A percentile compares a stretch with the other conserved stretches of the same genome.
Conservation (phyloP, 1,140 invertebrate species). For the Procambarus virginalis region DNA sequence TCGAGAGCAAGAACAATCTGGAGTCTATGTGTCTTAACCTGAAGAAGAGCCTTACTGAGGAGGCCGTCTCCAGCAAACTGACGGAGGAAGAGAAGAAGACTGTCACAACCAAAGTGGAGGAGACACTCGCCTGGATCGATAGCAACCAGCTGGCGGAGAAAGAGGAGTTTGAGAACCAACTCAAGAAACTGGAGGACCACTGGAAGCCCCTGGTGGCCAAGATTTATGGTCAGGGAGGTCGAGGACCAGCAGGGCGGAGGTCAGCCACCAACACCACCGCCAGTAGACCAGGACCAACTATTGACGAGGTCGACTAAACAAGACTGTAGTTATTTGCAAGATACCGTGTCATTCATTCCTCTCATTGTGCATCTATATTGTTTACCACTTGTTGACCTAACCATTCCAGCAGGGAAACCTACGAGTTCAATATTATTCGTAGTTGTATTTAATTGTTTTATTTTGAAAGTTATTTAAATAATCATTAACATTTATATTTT, state of each 20-base stretch:
- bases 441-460: too few relatives aligned
- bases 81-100: conserved; percentile 77
- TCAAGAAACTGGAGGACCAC: conserved; percentile 73
- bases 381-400: too few relatives aligned
- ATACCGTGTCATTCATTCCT: neutral
- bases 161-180: conserved; percentile 74
- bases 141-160: conserved; percentile 74
- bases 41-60: conserved; percentile 82
- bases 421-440: neutral
- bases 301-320: neutral
- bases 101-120: conserved; percentile 76
- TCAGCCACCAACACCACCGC: neutral
- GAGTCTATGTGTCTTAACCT: conserved; percentile 90
- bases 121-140: conserved; percentile 75
- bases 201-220: neutral
- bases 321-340: too few relatives aligned
- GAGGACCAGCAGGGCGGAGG: neutral
- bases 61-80: conserved; percentile 78
- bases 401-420: too few relatives aligned
- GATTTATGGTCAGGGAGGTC: neutral
- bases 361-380: neutral
- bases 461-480: neutral
- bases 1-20: conserved; percentile 85
- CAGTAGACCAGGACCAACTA: neutral
- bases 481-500: neutral